Evolutionary conservation across 2,888 invertebrate species (phyloP).

Genomic region (Ptycholaimellus sp.): DNA sequence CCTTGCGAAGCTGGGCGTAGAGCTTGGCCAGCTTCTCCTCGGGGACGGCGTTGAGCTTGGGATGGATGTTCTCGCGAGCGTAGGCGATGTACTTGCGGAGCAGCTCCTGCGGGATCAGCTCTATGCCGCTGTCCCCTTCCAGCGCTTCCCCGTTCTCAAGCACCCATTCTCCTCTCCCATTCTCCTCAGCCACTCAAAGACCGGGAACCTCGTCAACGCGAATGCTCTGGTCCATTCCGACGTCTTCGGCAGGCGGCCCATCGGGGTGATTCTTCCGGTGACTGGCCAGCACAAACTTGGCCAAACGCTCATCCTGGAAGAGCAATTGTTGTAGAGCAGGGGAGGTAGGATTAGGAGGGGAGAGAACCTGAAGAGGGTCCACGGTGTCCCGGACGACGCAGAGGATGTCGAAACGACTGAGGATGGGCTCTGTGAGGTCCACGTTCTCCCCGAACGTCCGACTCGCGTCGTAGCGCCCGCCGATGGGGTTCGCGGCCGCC

Average conservation of each 20-base stretch:
- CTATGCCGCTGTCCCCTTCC: slow-evolving; percentile 22
- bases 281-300: slow-evolving; percentile 66
- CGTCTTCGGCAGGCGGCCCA: slow-evolving; percentile 8
- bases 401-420: slow-evolving; percentile 86
- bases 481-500: slow-evolving; percentile 92
- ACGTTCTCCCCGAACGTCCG: slow-evolving; percentile 90
- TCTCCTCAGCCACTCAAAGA: too few relatives aligned
- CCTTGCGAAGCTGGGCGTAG: slow-evolving; percentile 78
- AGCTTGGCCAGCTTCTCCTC: slow-evolving; percentile 90
- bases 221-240: slow-evolving; percentile 6
- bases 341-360: slow-evolving; percentile 20
- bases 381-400: slow-evolving; percentile 90
- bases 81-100: slow-evolving; percentile 90
- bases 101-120: slow-evolving; percentile 65
- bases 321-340: background rate
- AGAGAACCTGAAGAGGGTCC: too few relatives aligned
- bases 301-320: slow-evolving; percentile 54
- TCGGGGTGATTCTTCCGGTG: slow-evolving; percentile 83
- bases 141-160: too few relatives aligned
- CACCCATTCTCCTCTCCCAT: too few relatives aligned
- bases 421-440: slow-evolving; percentile 81
- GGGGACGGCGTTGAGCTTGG: slow-evolving; percentile 71
- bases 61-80: slow-evolving; percentile 68
- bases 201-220: too few relatives aligned
- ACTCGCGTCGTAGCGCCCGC: slow-evolving; percentile 84